A percentile compares a stretch with the other conserved stretches of the same genome.
phyloP scores from a whole-genome alignment of 2,113 vertebrate species.

The Lophura nycthemera region DNA sequence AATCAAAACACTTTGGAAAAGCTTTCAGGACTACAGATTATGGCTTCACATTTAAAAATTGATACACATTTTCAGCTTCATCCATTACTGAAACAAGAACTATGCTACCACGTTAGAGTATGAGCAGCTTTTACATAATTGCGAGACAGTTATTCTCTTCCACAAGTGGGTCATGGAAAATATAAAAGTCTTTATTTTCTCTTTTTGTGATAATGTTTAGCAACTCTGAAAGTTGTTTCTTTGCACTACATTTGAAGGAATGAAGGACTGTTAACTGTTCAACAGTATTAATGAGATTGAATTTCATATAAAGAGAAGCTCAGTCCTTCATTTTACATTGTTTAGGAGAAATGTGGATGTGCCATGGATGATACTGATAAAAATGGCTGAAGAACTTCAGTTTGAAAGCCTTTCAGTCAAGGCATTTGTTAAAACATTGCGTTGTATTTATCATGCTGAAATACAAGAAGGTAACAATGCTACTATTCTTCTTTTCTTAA shows the following conservation, averaged over 20 bases:
- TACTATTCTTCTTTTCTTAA: neutral
- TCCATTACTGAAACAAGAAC: neutral
- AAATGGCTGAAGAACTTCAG: neutral
- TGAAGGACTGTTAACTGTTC: neutral
- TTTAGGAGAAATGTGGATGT: neutral
- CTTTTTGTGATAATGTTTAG: neutral
- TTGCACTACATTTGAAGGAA: neutral
- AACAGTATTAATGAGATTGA: neutral
- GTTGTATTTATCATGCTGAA: neutral
- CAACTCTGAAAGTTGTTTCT: neutral
- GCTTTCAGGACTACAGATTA: neutral
- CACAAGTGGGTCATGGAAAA: neutral
- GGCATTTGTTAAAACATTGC: neutral
- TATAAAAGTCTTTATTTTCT: neutral
- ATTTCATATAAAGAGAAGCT: neutral
- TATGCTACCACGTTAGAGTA: neutral
- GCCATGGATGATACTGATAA: neutral
- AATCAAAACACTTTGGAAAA: neutral
- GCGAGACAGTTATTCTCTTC: neutral
- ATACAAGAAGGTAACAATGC: neutral
- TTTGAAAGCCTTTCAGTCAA: neutral
- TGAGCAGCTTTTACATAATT: neutral
- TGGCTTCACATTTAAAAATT: neutral
- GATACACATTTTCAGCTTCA: neutral
- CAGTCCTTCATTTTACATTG: neutral